phyloP scores from a whole-genome alignment of 1,140 invertebrate genomes.

The Apis dorsata region DNA sequence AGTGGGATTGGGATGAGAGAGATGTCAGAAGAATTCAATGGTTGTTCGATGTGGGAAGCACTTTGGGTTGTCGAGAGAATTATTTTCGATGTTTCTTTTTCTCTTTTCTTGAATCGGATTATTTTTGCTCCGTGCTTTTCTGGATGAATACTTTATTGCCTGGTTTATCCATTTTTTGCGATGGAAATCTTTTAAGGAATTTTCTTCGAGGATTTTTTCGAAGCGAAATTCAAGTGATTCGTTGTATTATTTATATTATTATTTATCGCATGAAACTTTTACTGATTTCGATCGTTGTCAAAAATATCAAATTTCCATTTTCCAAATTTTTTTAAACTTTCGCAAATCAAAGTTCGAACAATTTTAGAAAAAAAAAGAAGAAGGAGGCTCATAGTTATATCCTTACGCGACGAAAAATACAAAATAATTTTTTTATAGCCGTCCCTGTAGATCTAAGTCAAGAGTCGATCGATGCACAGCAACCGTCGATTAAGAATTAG shows the following conservation, averaged over 20 bases:
- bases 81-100: background rate
- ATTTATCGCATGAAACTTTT: no score
- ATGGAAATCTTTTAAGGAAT: background rate
- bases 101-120: no score
- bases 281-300: no score
- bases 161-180: background rate
- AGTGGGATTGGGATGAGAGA: no score
- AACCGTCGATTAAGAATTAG: constrained; percentile 63
- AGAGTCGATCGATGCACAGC: background rate
- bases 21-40: background rate
- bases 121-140: no score
- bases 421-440: background rate
- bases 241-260: no score
- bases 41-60: no score
- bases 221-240: no score
- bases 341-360: background rate
- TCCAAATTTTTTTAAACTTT: background rate
- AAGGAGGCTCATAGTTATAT: no score
- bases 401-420: no score
- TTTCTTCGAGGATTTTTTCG: background rate
- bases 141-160: background rate
- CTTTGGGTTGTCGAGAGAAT: background rate
- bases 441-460: constrained; percentile 23
- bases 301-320: background rate
- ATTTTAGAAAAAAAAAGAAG: background rate